Percentiles rank a stretch among this genome's conserved stretches.
phyloP scores from a whole-genome alignment of 1,140 invertebrate genomes.

The Stegodyphus mimosarum region DNA sequence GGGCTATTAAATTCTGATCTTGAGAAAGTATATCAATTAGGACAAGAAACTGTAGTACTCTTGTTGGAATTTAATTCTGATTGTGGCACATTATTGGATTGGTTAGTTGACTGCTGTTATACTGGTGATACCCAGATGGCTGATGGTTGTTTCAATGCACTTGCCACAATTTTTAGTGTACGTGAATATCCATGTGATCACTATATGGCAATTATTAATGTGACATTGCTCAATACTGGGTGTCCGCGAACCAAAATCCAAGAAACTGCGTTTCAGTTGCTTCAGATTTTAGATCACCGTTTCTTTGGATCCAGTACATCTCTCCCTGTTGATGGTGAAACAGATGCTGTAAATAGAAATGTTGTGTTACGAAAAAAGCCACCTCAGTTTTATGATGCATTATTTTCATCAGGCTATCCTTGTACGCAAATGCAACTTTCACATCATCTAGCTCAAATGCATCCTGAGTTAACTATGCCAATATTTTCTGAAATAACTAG shows the following conservation, averaged over 20 bases:
- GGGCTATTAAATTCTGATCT: constrained; percentile 87
- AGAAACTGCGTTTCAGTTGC: constrained; percentile 90
- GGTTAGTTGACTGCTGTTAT: constrained; percentile 97
- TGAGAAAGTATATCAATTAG: constrained; percentile 88
- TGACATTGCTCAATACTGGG: constrained; percentile 95
- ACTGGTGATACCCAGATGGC: constrained; percentile 89
- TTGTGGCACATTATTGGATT: constrained; percentile 90
- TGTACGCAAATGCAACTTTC: constrained; percentile 92
- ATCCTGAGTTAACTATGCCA: constrained; percentile 97
- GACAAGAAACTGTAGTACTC: constrained; percentile 91
- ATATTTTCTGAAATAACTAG: constrained; percentile 99
- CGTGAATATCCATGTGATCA: constrained; percentile 99
- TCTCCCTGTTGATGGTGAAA: constrained; percentile 55
- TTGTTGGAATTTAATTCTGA: constrained; percentile 97
- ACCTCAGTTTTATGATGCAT: constrained; percentile 77
- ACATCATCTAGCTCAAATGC: constrained; percentile 88
- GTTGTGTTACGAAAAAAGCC: constrained; percentile 64
- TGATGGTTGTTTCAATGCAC: constrained; percentile 93
- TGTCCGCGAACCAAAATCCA: constrained; percentile 90
- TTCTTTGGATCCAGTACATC: constrained; percentile 80
- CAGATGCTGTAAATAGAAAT: constrained; percentile 45
- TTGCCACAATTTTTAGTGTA: constrained; percentile 94
- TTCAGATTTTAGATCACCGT: constrained; percentile 92
- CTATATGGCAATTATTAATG: constrained; percentile 97
- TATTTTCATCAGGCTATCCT: constrained; percentile 88